Conservation (phyloP, 2,888 invertebrate genomes). For the Thecocarcelia acutangulata region DNA sequence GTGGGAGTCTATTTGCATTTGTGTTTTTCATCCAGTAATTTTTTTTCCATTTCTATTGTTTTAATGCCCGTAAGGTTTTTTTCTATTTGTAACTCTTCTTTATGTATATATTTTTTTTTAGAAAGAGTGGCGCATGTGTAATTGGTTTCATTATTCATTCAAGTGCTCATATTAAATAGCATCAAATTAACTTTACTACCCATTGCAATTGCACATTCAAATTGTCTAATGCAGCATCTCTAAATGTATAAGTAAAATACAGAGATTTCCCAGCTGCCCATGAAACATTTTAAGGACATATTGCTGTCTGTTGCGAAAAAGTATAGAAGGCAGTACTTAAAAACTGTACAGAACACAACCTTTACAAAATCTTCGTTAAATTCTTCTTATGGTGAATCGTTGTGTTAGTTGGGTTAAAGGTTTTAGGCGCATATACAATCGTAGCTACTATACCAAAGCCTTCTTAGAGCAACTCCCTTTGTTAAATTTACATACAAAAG, state of each 20-base stretch:
- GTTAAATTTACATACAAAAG: constrained; percentile 24
- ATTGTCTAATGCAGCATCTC: constrained; percentile 59
- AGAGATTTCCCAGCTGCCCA: constrained; percentile 14
- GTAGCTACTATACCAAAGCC: no score
- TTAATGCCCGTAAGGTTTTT: constrained; percentile 30
- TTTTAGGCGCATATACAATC: not conserved
- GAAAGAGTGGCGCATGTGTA: constrained; percentile 65
- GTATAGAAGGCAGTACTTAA: no score
- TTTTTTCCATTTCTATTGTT: constrained; percentile 41
- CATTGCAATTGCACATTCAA: constrained; percentile 67
- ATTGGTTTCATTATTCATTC: constrained; percentile 68
- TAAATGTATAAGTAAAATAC: not conserved
- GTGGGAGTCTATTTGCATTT: constrained; percentile 55
- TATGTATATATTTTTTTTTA: constrained; percentile 13
- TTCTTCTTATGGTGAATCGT: no score
- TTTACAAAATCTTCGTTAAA: no score
- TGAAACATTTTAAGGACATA: not conserved
- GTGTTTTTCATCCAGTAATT: constrained; percentile 22
- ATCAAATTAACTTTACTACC: constrained; percentile 67
- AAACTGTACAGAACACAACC: not conserved
- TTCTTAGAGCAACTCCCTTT: constrained; percentile 19
- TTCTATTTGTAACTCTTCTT: constrained; percentile 1
- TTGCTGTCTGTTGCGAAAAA: no score
- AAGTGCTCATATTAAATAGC: constrained; percentile 68
- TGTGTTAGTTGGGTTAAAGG: not conserved